A percentile compares a stretch with the other conserved stretches of the same genome.
phyloP scores from a whole-genome alignment of 2,113 vertebrate genomes.

The Propithecus coquereli region DNA sequence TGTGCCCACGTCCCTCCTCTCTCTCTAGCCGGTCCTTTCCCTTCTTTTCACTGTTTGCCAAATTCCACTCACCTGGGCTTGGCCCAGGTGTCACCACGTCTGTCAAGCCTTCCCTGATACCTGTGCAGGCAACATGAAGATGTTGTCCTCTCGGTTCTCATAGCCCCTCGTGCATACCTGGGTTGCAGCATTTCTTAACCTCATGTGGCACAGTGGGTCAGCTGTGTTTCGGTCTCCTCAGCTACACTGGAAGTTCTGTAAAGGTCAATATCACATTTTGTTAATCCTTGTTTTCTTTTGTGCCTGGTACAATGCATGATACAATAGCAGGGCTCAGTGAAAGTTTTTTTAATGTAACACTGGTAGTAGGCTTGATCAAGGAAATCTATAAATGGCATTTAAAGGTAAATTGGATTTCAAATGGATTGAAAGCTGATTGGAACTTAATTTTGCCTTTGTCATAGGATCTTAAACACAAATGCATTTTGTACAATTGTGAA shows the following conservation, averaged over 20 bases:
- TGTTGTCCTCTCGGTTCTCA: background rate
- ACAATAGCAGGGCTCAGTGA: background rate
- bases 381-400: slow-evolving; percentile 24
- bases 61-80: background rate
- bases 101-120: background rate
- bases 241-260: background rate
- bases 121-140: background rate
- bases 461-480: slow-evolving; percentile 52
- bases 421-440: slow-evolving; percentile 49
- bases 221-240: background rate
- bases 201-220: fast-evolving
- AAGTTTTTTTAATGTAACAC: background rate
- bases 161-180: fast-evolving
- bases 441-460: slow-evolving; percentile 62
- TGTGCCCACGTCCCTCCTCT: background rate
- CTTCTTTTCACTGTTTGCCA: background rate
- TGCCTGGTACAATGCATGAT: background rate
- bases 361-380: background rate
- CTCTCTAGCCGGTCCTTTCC: background rate
- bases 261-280: background rate
- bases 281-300: slow-evolving; percentile 14
- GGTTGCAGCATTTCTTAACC: background rate
- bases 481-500: slow-evolving; percentile 40
- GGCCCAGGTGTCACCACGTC: background rate
- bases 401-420: slow-evolving; percentile 48